A percentile compares a stretch with the other conserved stretches of the same genome.
Evolutionary conservation across 1,140 invertebrate genomes (phyloP).

Genomic region (Papilio dardanus): DNA sequence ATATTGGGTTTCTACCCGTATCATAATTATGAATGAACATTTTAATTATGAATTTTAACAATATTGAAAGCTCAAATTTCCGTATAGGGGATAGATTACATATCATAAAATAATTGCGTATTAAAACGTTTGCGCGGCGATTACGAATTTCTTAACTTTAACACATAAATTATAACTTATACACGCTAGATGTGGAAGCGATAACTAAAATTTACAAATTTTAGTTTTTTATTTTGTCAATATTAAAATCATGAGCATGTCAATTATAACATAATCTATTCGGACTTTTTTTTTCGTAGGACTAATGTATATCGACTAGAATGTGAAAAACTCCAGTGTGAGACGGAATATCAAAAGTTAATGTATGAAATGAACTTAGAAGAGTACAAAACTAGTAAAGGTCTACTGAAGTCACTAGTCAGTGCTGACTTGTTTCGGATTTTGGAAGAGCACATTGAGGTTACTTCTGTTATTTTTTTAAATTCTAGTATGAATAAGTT

Average conservation of each 20-base stretch:
- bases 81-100: conserved; percentile 3
- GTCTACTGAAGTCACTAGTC: conserved; percentile 39
- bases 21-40: neutral
- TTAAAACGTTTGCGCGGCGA: conserved; percentile 34
- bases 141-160: conserved; percentile 29
- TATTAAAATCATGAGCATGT: neutral
- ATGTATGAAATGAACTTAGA: conserved; percentile 39
- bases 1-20: neutral
- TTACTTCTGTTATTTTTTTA: conserved; percentile 11
- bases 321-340: conserved; percentile 34
- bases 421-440: conserved; percentile 35
- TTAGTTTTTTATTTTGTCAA: conserved; percentile 23
- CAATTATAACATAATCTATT: conserved; percentile 5
- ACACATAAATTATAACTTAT: neutral
- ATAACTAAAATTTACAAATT: neutral
- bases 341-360: conserved; percentile 35
- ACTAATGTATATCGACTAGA: conserved; percentile 34
- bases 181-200: neutral
- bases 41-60: neutral
- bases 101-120: conserved; percentile 11
- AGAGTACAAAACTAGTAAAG: conserved; percentile 38
- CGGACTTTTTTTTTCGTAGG: conserved; percentile 36
- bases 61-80: neutral
- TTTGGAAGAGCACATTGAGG: conserved; percentile 42
- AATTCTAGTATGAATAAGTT: neutral